Evolutionary conservation across 2,797 vertebrate species (phyloP), one percentile per base, ranked within the genome.

Genomic region (Acropternis orthonyx): DNA sequence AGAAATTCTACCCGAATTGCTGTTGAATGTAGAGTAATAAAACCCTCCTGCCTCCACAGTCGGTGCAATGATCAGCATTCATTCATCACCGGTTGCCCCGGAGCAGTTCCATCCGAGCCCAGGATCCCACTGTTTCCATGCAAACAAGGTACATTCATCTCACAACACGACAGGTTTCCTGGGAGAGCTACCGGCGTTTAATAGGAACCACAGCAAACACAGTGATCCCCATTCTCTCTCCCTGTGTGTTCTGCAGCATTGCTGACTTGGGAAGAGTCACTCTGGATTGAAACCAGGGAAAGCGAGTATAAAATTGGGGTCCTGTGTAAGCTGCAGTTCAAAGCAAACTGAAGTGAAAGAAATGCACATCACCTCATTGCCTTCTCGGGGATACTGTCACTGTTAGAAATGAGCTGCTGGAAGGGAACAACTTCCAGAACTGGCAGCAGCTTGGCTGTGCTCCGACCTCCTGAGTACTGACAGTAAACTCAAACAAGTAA

Each of bases 111-210:
- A 67, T 34, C 67, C 41, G 28, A 89, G 80, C 79, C 37, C 80
- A 23, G 87, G 71, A 78, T 91, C 91, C 91, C 77, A 26, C 48
- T 27, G 91, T 27, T 92, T 32, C 92, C 62, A 18, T 54, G 76
- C 85, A 90, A 93, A 93, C 62, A 51, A 88, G 92, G 92, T 59
- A 36, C 76, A 93, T 91, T 46, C 91, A 92, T 92, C 95, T 84
- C 89, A 10, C 91, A 63, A 34, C 82, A 18, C 0, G 61, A 74
- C 93, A 94, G 72, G 49, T 58, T 83, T 85, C 89, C 91, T 80
- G 74, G 59, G 78, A 86, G 71, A 87, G 74, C 56, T 43, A 46
- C 85, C 34, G 73, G 72, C 1, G 1, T 43, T 88, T 76, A 36
- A 72, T 51, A 56, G 69, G 73, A 67, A 59, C 85, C 89, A 49